These are phyloP conservation scores for Scartelaos histophorus DNA, from an alignment of 2,113 vertebrate species.

Conservation along the genomic window DNA sequence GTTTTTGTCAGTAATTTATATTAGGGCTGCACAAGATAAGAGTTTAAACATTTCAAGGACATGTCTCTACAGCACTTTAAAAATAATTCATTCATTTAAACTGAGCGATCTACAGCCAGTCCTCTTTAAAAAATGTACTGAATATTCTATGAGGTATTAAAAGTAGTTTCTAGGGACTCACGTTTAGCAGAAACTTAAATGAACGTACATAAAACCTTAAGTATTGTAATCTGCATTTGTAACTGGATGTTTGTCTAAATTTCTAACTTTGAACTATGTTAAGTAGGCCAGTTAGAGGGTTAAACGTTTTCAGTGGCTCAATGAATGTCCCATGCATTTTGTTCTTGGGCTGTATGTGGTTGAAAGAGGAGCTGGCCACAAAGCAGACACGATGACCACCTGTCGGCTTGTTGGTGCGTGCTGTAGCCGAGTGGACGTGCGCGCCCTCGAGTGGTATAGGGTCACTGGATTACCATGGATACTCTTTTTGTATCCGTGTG, in stretches of 20 bases:
- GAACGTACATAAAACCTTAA: background rate
- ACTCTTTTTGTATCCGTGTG: slow-evolving; percentile 51
- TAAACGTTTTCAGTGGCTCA: background rate
- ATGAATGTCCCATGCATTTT: background rate
- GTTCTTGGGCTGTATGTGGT: slow-evolving; percentile 18
- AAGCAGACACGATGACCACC: slow-evolving; percentile 52
- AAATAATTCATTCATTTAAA: too few relatives aligned
- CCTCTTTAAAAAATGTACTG: background rate
- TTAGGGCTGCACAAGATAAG: background rate
- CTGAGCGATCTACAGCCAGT: too few relatives aligned
- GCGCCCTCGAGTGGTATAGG: slow-evolving; percentile 40
- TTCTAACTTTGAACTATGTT: background rate
- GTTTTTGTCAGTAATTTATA: background rate
- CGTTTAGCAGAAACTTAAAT: background rate
- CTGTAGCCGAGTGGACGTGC: slow-evolving; percentile 27
- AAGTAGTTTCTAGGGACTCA: background rate
- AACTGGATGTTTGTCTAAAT: background rate
- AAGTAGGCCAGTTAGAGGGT: background rate
- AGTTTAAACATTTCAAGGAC: background rate
- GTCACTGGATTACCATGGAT: slow-evolving; percentile 62
- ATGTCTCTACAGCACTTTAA: too few relatives aligned
- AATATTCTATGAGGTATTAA: background rate
- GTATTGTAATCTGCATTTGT: background rate
- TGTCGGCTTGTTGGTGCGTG: slow-evolving; percentile 46
- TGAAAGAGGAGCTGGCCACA: slow-evolving; percentile 32